A percentile compares a stretch with the other conserved stretches of the same genome.
Conservation (phyloP, 2,113 vertebrate species). For the Cervus canadensis region DNA sequence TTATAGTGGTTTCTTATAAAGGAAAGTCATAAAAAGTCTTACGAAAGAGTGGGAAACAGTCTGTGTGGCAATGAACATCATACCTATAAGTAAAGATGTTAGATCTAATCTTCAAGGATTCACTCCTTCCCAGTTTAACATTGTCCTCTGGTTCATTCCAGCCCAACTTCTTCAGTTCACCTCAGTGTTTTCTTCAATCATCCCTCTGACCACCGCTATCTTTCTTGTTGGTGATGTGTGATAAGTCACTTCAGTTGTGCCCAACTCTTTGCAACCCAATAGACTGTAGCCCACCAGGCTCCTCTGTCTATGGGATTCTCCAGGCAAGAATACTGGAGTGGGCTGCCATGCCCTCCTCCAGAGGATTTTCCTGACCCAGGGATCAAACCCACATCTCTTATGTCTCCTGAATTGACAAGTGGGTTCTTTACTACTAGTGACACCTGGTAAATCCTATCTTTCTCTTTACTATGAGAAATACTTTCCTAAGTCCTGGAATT, state of each 20-base stretch:
- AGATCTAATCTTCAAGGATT: neutral
- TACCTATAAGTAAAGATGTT: neutral
- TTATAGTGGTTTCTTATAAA: neutral
- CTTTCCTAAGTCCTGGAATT: neutral
- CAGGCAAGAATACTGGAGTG: neutral
- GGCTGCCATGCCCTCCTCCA: neutral
- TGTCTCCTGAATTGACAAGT: neutral
- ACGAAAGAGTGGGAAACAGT: neutral
- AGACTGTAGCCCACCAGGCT: neutral
- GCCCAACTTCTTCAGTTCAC: neutral
- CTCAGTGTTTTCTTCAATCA: neutral
- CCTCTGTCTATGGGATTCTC: neutral
- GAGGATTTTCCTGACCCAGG: neutral
- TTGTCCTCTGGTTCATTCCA: neutral
- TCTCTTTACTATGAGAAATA: neutral
- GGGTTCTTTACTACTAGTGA: neutral
- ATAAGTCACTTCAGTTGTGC: neutral
- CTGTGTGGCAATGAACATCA: neutral
- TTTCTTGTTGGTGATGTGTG: neutral
- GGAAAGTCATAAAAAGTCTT: neutral
- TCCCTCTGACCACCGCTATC: neutral
- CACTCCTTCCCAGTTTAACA: neutral
- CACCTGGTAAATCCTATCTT: neutral
- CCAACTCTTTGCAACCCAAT: neutral
- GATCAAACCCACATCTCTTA: neutral